These are phyloP conservation scores for Marmota monax DNA, from an alignment of 2,113 vertebrate species.

Conservation along the genomic window DNA sequence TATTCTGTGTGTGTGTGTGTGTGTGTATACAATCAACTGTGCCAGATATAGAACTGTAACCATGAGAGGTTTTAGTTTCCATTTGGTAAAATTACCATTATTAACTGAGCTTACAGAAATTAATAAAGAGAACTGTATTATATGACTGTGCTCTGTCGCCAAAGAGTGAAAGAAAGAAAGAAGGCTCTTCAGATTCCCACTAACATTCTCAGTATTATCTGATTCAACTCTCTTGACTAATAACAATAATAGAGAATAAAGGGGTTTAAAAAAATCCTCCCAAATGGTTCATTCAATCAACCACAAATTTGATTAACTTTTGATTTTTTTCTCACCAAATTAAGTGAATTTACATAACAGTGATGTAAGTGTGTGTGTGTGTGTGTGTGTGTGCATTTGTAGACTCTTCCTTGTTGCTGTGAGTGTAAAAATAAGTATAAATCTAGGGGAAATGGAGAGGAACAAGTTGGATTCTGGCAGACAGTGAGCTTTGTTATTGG, in stretches of 20 bases:
- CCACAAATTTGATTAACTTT: constrained; percentile 65
- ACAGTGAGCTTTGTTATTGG: not conserved
- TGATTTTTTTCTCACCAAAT: constrained; percentile 40
- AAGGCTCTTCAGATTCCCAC: not conserved
- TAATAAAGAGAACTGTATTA: constrained; percentile 30
- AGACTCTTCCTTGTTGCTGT: not conserved
- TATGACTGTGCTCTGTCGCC: not conserved
- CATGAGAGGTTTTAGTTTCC: not conserved
- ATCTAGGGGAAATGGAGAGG: not conserved
- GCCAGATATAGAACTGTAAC: not conserved
- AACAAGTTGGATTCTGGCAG: not conserved
- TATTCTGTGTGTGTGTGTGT: not conserved
- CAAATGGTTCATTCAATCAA: constrained; percentile 69
- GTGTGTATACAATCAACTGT: not conserved
- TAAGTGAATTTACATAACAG: constrained; percentile 38
- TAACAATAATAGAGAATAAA: not conserved
- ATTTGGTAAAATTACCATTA: not conserved
- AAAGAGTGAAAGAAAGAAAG: not conserved
- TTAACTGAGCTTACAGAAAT: constrained; percentile 58
- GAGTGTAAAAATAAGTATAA: not conserved
- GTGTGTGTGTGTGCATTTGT: not conserved
- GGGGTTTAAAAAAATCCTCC: not conserved
- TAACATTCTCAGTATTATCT: not conserved
- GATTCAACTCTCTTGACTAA: not conserved
- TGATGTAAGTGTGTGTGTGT: not conserved